Evolutionary conservation across 2,888 invertebrate genomes (phyloP).

Genomic region (Ormyrus thymus): DNA sequence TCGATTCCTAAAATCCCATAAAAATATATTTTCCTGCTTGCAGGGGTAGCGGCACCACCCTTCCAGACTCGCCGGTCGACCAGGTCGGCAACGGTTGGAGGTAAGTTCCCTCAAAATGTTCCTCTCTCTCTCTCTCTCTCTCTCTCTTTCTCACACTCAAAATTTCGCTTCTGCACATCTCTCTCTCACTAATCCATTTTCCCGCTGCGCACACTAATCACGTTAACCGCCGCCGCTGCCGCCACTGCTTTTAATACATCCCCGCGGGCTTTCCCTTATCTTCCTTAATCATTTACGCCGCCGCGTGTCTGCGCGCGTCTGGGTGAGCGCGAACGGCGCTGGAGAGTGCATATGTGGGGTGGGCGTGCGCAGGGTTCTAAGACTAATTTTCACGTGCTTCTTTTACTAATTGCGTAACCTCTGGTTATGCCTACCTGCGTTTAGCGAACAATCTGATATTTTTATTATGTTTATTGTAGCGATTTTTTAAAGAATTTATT

Average conservation of each 20-base stretch:
- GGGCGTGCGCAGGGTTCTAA: too few relatives aligned
- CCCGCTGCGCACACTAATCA: constrained; percentile 28
- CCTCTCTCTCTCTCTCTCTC: constrained; percentile 44
- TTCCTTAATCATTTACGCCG: constrained; percentile 3
- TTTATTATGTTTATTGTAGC: too few relatives aligned
- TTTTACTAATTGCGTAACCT: too few relatives aligned
- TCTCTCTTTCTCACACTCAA: constrained; percentile 43
- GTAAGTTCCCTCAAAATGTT: constrained; percentile 73
- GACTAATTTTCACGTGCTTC: too few relatives aligned
- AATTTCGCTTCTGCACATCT: constrained; percentile 19
- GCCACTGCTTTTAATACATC: background rate
- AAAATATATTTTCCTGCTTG: constrained; percentile 70
- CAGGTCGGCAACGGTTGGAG: constrained; percentile 78
- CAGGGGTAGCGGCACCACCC: constrained; percentile 76
- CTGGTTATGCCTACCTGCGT: too few relatives aligned
- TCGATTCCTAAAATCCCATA: constrained; percentile 62
- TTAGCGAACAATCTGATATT: too few relatives aligned
- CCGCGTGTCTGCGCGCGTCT: background rate
- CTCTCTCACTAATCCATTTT: constrained; percentile 36
- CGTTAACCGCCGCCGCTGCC: constrained; percentile 9
- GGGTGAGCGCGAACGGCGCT: too few relatives aligned
- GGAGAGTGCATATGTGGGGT: too few relatives aligned
- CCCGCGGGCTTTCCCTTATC: constrained; percentile 19
- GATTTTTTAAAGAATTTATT: too few relatives aligned
- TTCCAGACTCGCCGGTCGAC: constrained; percentile 76